Percentiles rank a stretch among this genome's conserved stretches.
Evolutionary conservation across 2,888 invertebrate genomes (phyloP).

Genomic region (Cataglyphis livida): DNA sequence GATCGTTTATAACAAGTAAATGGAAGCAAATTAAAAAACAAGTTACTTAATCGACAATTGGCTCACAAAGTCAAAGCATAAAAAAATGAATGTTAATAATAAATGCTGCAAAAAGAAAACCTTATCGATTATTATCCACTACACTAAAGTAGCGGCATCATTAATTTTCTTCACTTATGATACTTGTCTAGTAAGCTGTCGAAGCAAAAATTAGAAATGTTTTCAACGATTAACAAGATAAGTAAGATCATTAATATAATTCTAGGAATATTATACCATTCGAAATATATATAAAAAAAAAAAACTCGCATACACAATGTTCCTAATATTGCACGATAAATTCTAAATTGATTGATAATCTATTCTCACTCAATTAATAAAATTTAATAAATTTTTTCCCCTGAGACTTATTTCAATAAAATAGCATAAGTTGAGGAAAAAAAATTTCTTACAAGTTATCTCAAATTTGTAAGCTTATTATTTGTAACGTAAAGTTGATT

Average conservation of each 20-base stretch:
- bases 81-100: not conserved
- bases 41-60: not conserved
- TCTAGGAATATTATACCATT: not conserved
- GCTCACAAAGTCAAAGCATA: not conserved
- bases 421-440: too few species aligned
- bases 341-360: not conserved
- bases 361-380: not conserved
- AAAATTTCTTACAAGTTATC: not conserved
- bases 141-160: not conserved
- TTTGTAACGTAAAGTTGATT: not conserved
- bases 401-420: not conserved
- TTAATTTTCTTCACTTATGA: conserved; percentile 20
- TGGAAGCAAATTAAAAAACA: not conserved
- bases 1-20: not conserved
- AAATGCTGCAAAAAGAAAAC: not conserved
- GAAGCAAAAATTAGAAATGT: not conserved
- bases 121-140: not conserved
- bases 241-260: conserved; percentile 9
- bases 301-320: not conserved
- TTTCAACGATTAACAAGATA: not conserved
- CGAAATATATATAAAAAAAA: not conserved
- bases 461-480: not conserved
- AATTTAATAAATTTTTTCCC: not conserved
- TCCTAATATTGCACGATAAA: not conserved
- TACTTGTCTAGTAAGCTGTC: conserved; percentile 6